These are phyloP conservation scores for Ostrea denselamellosa DNA, from an alignment of 1,140 invertebrate genomes.

Conservation along the genomic window DNA sequence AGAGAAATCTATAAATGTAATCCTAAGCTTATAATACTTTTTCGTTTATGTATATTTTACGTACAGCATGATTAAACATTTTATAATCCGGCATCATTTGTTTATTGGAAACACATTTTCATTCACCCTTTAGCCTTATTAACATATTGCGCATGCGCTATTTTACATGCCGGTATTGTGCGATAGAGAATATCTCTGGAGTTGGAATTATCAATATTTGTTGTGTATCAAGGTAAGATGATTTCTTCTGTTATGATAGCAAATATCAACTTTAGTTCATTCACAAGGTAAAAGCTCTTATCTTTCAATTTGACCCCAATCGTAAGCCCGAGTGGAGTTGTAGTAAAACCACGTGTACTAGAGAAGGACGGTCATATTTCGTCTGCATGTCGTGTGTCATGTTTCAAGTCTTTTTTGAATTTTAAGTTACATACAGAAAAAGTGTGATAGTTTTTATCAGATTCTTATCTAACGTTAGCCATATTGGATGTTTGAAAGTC, in stretches of 20 bases:
- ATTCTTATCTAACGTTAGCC: background rate
- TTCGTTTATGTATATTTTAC: background rate
- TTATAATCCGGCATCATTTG: background rate
- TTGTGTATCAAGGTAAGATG: constrained; percentile 7
- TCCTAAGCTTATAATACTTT: background rate
- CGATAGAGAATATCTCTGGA: too few relatives aligned
- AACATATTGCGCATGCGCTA: background rate
- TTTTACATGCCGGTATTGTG: background rate
- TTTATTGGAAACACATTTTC: background rate
- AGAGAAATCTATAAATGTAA: background rate
- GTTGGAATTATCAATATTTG: background rate
- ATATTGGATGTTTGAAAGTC: background rate
- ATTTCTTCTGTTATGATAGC: background rate
- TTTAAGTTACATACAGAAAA: background rate
- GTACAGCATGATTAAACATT: too few relatives aligned
- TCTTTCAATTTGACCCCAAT: background rate
- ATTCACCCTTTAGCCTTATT: background rate
- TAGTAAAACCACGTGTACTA: constrained; percentile 14
- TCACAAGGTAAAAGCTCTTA: background rate
- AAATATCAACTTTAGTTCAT: background rate
- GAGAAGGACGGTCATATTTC: background rate
- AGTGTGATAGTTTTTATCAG: background rate
- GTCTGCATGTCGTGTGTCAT: background rate
- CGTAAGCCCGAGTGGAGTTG: background rate
- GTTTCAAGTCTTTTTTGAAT: background rate